These are phyloP conservation scores for Andrena bicolor DNA, from an alignment of 2,888 invertebrate species.

Conservation along the genomic window DNA sequence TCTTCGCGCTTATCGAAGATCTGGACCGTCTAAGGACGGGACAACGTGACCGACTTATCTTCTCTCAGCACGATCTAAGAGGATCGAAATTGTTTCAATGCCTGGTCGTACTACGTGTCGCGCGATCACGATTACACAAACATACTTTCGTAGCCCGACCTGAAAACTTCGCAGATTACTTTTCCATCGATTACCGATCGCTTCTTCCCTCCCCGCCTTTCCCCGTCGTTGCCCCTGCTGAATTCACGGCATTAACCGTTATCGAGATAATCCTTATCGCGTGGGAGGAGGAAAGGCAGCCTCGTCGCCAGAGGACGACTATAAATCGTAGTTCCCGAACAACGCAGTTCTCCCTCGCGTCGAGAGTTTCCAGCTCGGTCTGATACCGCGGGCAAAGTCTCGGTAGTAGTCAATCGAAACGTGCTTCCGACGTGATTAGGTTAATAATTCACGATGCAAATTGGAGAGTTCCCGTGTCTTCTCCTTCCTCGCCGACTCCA, in stretches of 20 bases:
- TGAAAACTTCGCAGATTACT: slow-evolving; percentile 13
- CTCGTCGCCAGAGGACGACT: slow-evolving; percentile 38
- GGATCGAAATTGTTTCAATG: not conserved
- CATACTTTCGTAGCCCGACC: not conserved
- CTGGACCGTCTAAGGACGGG: not conserved
- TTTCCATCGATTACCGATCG: slow-evolving; percentile 3
- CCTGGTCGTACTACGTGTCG: not conserved
- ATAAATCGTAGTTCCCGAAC: slow-evolving; percentile 48
- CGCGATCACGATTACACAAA: slow-evolving; percentile 6
- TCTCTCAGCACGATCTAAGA: not conserved
- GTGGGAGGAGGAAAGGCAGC: slow-evolving; percentile 15
- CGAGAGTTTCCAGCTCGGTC: slow-evolving; percentile 6
- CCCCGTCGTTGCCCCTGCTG: slow-evolving; percentile 9
- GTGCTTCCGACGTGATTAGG: slow-evolving; percentile 28
- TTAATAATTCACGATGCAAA: slow-evolving; percentile 16
- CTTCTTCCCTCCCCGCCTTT: not conserved
- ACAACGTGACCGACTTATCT: not conserved
- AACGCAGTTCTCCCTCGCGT: slow-evolving; percentile 14
- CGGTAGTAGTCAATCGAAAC: slow-evolving; percentile 20
- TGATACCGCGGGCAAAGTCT: slow-evolving; percentile 28
- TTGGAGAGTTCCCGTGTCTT: slow-evolving; percentile 13
- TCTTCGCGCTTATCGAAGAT: not conserved
- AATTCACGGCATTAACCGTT: slow-evolving; percentile 48
- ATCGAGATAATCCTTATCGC: slow-evolving; percentile 50
- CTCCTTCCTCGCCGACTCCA: not conserved